Conservation (phyloP, 2,888 invertebrate genomes). For the Vesta saturnalis region DNA sequence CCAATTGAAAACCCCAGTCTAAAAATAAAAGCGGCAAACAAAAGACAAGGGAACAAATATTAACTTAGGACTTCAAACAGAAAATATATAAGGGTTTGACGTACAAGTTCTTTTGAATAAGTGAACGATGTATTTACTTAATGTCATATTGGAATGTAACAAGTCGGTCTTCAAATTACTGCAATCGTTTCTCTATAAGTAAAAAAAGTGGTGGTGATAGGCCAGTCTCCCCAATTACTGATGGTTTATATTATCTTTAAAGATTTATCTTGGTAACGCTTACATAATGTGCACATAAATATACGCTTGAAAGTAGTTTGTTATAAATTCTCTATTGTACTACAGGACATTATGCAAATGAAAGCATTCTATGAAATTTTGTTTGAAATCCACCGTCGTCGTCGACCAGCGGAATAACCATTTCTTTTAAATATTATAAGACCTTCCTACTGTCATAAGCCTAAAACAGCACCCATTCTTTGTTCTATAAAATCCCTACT, state of each 20-base stretch:
- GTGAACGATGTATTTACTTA: slow-evolving; percentile 13
- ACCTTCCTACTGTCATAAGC: neutral
- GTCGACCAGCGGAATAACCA: neutral
- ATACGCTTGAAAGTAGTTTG: neutral
- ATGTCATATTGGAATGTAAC: slow-evolving; percentile 22
- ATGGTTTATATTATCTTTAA: neutral
- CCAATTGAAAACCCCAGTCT: neutral
- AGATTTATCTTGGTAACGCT: slow-evolving; percentile 16
- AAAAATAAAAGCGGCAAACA: slow-evolving; percentile 20
- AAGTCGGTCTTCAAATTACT: slow-evolving; percentile 4
- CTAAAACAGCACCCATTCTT: neutral
- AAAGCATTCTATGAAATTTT: slow-evolving; percentile 10
- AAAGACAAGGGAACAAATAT: slow-evolving; percentile 32
- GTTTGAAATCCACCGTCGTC: slow-evolving; percentile 13
- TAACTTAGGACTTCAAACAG: slow-evolving; percentile 33
- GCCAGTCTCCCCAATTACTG: slow-evolving; percentile 4
- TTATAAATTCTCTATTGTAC: slow-evolving; percentile 26
- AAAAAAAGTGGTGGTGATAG: slow-evolving; percentile 12
- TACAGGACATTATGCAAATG: slow-evolving; percentile 20
- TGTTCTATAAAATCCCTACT: neutral
- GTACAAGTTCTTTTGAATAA: slow-evolving; percentile 20
- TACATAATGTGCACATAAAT: neutral
- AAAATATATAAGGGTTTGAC: slow-evolving; percentile 29
- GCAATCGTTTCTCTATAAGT: slow-evolving; percentile 4
- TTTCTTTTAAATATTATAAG: neutral